Base-by-base conservation (phyloP, 1,140 invertebrate genomes). In the Danaus plexippus region DNA sequence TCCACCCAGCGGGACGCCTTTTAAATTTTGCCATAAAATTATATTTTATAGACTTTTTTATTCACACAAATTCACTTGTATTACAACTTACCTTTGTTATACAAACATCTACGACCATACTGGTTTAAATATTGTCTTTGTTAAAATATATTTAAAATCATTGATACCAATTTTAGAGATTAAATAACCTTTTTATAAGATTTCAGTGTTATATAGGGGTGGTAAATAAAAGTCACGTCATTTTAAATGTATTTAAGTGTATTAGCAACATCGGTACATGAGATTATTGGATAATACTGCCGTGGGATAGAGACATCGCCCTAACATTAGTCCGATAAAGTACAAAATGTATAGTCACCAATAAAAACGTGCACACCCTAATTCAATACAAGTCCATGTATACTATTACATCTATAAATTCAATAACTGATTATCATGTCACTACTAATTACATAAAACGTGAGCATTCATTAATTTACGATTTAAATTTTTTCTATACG, bases 211-310 rank as follows among this genome's bases (percentile, higher is more conserved):
- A 32, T 32, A 32, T 32, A 32, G 22, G 48, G 45, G 11, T 44
- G 1, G 51, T 44, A 79, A 84, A 86, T 84, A 70, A 86, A 84
- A 86, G 71, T 22, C 59, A 47, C 59, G 62, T 69, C 59, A 80
- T 80, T 78, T 83, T 86, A 82, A 86, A 86, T 84, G 81, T 84
- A 85, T 75, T 74, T 85, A 84, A 80, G 83, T 86, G 77, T 86
- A 86, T 86, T 86, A 86, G 83, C 83, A 86, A 86, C 81, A 79
- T 86, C 85, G 81, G 83, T 86, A 86, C 83, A 86, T 83, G 73
- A 84, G 75, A 80, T 86, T 84, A 85, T 73, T 81, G 83, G 73
- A 73, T 86, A 86, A 86, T 86, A 86, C 83, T 86, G 83, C 69
- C 59, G 77, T 85, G 74, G 79, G 67, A 78, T 73, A 77, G 47